Evolutionary conservation across 2,113 vertebrate genomes (phyloP), one percentile per base, ranked within the genome.

Genomic region (Sakesphorus luctuosus): DNA sequence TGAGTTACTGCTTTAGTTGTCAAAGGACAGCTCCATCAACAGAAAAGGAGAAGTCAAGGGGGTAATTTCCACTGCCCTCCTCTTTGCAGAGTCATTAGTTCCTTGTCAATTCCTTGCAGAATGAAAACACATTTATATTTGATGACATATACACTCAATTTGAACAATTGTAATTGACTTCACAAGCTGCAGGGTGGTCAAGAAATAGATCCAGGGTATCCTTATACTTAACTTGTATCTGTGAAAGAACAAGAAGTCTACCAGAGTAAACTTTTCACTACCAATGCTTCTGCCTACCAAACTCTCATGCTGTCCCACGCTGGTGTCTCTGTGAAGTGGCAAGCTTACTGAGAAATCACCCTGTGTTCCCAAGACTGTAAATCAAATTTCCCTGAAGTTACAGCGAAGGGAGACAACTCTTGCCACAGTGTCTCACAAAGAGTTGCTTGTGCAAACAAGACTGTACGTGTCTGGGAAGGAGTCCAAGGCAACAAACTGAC

Each of bases 1-100:
- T 63, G 77, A 96, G 82, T 89, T 94, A 69, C 78, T 92, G 86
- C 74, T 85, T 89, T 74, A 74, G 91, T 83, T 97, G 90, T 90
- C 75, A 80, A 84, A 90, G 67, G 71, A 96, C 78, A 93, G 53
- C 67, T 91, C 85, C 68, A 56, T 90, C 93, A 80, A 40, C 47
- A 65, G 63, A 76, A 85, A 85, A 84, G 31, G 44, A 94, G 74
- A 77, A 94, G 81, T 66, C 89, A 93, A 83, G 50, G 67, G 66
- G 82, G 50, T 91, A 90, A 95, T 96, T 96, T 96, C 47, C 67
- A 71, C 72, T 95, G 85, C 46, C 71, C 78, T 96, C 6, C 19
- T 76, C 82, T 87, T 91, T 58, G 67, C 43, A 65, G 86, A 83
- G 53, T 87, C 73, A 87, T 84, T 87, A 94, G 56, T 77, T 95